These are phyloP conservation scores for Tricholauxania praeusta DNA, from an alignment of 2,888 invertebrate species.

Conservation along the genomic window DNA sequence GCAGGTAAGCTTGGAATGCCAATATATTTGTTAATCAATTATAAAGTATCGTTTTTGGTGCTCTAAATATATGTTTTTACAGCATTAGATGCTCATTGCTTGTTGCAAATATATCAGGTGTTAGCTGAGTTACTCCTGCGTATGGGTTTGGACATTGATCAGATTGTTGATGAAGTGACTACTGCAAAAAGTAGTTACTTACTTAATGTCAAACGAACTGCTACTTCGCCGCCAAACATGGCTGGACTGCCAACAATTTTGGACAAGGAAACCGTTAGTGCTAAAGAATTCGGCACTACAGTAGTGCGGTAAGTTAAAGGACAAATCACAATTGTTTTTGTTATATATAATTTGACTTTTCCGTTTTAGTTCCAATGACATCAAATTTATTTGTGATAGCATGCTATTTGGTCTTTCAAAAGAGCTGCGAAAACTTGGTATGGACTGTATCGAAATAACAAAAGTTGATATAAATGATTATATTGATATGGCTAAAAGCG, in stretches of 20 bases:
- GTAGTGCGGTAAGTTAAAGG: conserved; percentile 20
- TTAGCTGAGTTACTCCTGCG: conserved; percentile 67
- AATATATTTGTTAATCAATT: background rate
- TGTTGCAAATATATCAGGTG: conserved; percentile 82
- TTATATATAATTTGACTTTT: conserved; percentile 15
- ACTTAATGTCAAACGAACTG: conserved; percentile 42
- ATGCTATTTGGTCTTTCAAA: conserved; percentile 47
- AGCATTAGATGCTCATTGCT: conserved; percentile 89
- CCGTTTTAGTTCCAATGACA: conserved; percentile 36
- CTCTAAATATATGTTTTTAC: conserved; percentile 36
- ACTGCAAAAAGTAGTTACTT: conserved; percentile 47
- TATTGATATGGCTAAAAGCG: conserved; percentile 46
- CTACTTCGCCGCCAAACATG: background rate
- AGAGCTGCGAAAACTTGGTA: conserved; percentile 50
- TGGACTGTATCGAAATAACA: conserved; percentile 47
- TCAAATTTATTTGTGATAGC: conserved; percentile 48
- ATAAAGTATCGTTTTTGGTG: background rate
- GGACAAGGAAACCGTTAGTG: conserved; percentile 16
- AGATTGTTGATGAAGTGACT: conserved; percentile 49
- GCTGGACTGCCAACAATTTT: background rate
- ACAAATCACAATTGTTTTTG: conserved; percentile 4
- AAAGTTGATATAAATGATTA: conserved; percentile 42
- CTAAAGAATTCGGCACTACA: background rate
- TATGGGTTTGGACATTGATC: conserved; percentile 56
- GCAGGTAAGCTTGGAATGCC: conserved; percentile 70